Base-by-base conservation (phyloP, 2,888 invertebrate genomes). In the Drosophila mayaguana region DNA sequence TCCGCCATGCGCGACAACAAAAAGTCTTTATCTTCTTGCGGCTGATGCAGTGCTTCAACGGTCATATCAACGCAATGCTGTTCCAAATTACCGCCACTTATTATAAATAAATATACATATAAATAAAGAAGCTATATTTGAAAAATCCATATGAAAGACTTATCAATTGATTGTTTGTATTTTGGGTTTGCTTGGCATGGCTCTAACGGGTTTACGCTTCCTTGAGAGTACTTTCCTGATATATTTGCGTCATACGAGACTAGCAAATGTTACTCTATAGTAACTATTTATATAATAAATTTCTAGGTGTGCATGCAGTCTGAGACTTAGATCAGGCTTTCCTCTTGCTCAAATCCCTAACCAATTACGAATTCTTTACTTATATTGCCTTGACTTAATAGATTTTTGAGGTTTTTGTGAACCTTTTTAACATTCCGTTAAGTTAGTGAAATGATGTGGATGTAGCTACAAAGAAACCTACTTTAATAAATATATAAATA, bases 81-180 rank as follows among this genome's bases (percentile, higher is more conserved):
- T 43, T 11, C 43, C 43, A 43, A 3, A 3, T 9, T 43, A 43
- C 32, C 43, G 56, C 32, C 32, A 43, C 16, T 43, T 32, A 56
- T 34, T 32, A 34, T 16, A 16, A 43, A 34, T 56, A 40, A 40
- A 55, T 43, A 55, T 25, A 55, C 34, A 55, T 25, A 55, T 50
- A 34, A 50, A 50, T 50, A 42, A 55, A 42, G 40, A 53, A 53
- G 54, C 56, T 43, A 22, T 56, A 20, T 43, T 56, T 56, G 43
- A 16, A 56, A 56, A 55, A 55, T 28, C 40, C 32, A 56, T 22
- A 34, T 56, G 9, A 43, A 56, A 12, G 11, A 22, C 16, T 38
- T 38, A 38, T 53, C 3, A 40, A 25, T 40, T 51, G 14, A 12
- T 12, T 5, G 5, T 11, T 32, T n/a, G n/a, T 3, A 12, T 11